Conservation (phyloP, 2,797 vertebrate species). For the Crenichthys baileyi region DNA sequence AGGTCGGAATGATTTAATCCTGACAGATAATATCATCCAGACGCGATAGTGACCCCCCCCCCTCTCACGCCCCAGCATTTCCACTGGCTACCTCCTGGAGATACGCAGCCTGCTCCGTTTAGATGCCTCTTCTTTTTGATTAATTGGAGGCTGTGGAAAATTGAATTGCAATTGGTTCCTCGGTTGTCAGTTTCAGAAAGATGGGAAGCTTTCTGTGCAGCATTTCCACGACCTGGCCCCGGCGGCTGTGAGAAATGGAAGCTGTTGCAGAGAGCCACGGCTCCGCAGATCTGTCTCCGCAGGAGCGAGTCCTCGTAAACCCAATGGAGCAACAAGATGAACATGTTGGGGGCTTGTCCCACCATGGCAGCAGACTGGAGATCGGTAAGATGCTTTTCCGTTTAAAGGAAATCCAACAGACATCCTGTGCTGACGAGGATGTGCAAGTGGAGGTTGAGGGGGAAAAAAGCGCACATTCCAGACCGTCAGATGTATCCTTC, state of each 20-base stretch:
- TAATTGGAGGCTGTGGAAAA: neutral
- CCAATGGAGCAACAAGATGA: conserved; percentile 57
- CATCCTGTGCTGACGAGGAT: neutral
- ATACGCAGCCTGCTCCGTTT: neutral
- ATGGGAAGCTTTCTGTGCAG: conserved; percentile 22
- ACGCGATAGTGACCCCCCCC: neutral
- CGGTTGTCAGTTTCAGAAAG: neutral
- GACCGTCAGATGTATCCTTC: neutral
- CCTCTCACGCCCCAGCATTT: neutral
- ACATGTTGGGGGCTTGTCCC: conserved; percentile 13
- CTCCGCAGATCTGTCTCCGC: conserved; percentile 7
- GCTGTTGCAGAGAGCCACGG: conserved; percentile 14
- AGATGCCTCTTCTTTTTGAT: neutral
- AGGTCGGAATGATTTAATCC: neutral
- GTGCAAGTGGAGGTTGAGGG: too few species aligned
- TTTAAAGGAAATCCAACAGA: too few species aligned
- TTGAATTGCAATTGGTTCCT: neutral
- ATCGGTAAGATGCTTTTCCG: conserved; percentile 52
- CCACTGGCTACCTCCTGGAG: neutral
- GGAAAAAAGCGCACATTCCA: neutral
- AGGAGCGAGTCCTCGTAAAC: conserved; percentile 9
- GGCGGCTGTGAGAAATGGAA: conserved; percentile 32
- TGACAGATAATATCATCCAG: neutral
- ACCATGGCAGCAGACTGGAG: conserved; percentile 19
- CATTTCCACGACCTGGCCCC: conserved; percentile 58